Evolutionary conservation across 2,797 vertebrate species (phyloP).

Genomic region (Dermochelys coriacea): DNA sequence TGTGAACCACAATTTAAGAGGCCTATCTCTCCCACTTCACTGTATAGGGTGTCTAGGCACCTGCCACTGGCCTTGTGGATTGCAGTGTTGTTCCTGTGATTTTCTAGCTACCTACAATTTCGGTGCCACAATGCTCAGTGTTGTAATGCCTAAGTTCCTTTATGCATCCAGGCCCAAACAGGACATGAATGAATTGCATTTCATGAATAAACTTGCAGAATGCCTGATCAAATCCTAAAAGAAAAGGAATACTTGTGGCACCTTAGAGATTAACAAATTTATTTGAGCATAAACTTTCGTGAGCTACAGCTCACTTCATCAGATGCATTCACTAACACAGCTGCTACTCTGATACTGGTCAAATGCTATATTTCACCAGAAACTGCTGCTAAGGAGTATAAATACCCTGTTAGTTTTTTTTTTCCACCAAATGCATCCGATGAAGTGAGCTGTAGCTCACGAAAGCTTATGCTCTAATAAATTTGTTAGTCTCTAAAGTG

Average conservation of each 20-base stretch:
- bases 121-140: not conserved
- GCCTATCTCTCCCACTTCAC: not conserved
- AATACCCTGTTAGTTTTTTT: not conserved
- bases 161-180: not conserved
- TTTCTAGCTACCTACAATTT: not conserved
- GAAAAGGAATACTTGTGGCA: no score
- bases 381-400: not conserved
- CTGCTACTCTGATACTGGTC: no score
- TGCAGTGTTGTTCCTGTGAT: not conserved
- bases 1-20: not conserved
- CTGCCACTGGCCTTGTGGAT: not conserved
- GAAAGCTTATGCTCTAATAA: no score
- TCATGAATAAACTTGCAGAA: not conserved
- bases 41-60: not conserved
- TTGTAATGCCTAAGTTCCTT: not conserved
- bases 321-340: no score
- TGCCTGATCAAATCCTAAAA: not conserved
- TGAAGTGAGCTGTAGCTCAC: no score
- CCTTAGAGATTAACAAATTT: no score
- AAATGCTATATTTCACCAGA: not conserved
- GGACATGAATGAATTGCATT: accelerated
- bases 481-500: no score
- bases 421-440: no score
- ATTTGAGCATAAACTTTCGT: no score
- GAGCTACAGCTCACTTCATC: no score